Evolutionary conservation across 2,113 vertebrate species (phyloP), one percentile per base, ranked within the genome.

Genomic region (Pyxicephalus adspersus): DNA sequence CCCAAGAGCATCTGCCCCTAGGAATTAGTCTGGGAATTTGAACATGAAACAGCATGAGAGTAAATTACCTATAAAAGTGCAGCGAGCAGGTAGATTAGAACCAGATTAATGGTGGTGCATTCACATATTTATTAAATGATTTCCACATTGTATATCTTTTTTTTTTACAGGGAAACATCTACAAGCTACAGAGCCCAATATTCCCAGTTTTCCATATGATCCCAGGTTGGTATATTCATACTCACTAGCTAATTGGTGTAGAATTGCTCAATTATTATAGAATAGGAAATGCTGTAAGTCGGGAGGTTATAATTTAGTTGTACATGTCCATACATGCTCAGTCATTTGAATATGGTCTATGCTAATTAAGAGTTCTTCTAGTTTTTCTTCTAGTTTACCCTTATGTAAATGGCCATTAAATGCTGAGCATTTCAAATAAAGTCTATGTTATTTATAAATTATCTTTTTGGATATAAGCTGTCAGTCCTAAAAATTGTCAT

Each of bases 11-110:
- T 60, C 52, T 58, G 65, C 64, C 64, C 64, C 31, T 54, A 58
- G 64, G 76, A 77, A 77, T 78, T 52, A 66, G 64, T 68, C 64
- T 79, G 64, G 60, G 64, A 79, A 79, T 79, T 68, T 45, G 7
- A 68, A 45, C 38, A 64, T 79, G 64, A 58, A 79, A 60, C 45
- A 34, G 29, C 64, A 60, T 19, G 54, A 45, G 54, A 79, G n/a
- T 19, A 31, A 25, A 34, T 60, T 28, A 58, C 29, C 18, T 23
- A 26, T 50, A 68, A 68, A 60, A 57, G 25, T 50, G 16, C 31
- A 50, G n/a, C 29, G 60, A 64, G 60, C 65, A 25, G 52, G 51
- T 68, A 20, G 9, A 79, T 79, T 68, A 51, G 28, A 68, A 28
- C 20, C 64, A 66, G 76, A 78, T 57, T 55, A 66, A 55, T 66